Evolutionary conservation across 2,797 vertebrate species (phyloP), one percentile per base, ranked within the genome.

Genomic region (Lithobates sylvaticus): DNA sequence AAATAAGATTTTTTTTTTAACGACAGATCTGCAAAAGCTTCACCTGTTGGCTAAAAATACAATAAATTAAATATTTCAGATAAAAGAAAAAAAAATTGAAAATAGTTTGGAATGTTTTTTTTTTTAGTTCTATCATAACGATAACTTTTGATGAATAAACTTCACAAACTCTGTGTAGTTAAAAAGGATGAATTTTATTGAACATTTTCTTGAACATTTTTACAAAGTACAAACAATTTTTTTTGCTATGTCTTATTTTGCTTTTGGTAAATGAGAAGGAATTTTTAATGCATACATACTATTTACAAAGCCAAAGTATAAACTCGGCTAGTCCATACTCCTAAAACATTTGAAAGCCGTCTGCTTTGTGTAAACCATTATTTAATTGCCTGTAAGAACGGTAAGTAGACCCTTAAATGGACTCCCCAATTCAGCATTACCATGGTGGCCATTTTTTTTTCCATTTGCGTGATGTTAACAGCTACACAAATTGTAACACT

Each of bases 151-250:
- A 15, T 15, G 15, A 47, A 10, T 13, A 47, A 47, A 47, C 4
- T 15, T 12, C 44, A 15, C 44, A 47, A 15, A 42, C n/a, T 10
- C 10, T 36, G 9, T 65, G 3, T 83, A 93, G 93, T 95, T 94
- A 92, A 93, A 93, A 95, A 95, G 90, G 87, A 92, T 93, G 92
- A 65, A 65, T 93, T 95, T 95, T 95, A 95, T 95, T 95, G 93
- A 94, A 93, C 90, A 65, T 93, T 95, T 95, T 95, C 95, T 95
- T 95, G 93, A 94, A 93, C 90, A 90, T 89, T 91, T 91, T 94
- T 92, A 95, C 93, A 94, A 95, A 94, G 92, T 94, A 95, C 94
- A 95, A 94, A 93, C 89, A 92, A 91, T 90, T 76, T 89, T 50
- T 54, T 71, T 92, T 93, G 91, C 89, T 88, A 89, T 90, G 65